Evolutionary conservation across 1,140 invertebrate genomes (phyloP).

Genomic region (Aphaenogaster ashmeadi): DNA sequence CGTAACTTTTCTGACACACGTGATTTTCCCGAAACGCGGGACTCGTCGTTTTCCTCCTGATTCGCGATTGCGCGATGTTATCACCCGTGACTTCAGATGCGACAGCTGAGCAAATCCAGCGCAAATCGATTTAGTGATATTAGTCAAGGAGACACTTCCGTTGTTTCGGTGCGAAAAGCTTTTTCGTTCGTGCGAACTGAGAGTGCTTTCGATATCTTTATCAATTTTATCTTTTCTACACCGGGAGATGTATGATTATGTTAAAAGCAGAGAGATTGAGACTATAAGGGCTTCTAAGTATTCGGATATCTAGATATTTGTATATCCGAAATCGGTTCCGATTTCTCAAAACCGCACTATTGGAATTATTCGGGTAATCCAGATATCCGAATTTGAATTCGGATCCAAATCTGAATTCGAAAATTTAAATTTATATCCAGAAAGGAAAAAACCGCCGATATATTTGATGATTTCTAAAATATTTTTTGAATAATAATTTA

Average conservation of each 20-base stretch:
- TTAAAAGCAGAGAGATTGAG: neutral
- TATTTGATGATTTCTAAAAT: too few relatives aligned
- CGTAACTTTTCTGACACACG: neutral
- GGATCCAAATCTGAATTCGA: too few relatives aligned
- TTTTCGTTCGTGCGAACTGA: neutral
- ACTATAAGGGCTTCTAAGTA: too few relatives aligned
- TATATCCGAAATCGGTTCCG: too few relatives aligned
- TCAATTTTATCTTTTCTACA: neutral
- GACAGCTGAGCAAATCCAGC: constrained; percentile 51
- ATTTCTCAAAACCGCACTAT: too few relatives aligned
- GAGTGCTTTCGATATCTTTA: neutral
- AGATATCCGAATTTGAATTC: too few relatives aligned
- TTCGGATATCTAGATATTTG: too few relatives aligned
- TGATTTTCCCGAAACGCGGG: neutral
- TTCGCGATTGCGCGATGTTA: constrained; percentile 2
- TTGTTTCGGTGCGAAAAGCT: neutral
- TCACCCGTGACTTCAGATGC: neutral
- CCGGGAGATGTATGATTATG: neutral
- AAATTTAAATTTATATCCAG: too few relatives aligned
- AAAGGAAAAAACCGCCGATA: too few relatives aligned
- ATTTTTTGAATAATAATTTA: too few relatives aligned
- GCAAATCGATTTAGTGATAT: neutral
- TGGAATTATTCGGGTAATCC: too few relatives aligned
- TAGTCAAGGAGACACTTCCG: neutral
- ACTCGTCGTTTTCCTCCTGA: neutral